These are phyloP conservation scores for Dysmachus trigonus DNA, from an alignment of 2,888 invertebrate genomes.

Conservation along the genomic window DNA sequence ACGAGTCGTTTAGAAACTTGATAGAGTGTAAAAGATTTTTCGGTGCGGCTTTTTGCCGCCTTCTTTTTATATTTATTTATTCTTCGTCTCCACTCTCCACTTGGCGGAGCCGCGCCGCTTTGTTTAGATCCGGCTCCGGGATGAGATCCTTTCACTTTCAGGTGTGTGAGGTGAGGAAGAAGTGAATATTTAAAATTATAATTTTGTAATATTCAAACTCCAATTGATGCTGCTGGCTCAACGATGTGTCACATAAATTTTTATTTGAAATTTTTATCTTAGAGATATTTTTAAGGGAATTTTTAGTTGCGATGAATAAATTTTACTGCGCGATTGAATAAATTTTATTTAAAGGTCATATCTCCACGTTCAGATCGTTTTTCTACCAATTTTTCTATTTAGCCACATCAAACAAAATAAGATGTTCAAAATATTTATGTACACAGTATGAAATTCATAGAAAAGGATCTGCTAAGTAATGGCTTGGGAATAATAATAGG, in stretches of 20 bases:
- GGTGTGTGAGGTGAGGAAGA: not conserved
- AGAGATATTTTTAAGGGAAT: not conserved
- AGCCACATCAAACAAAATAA: not conserved
- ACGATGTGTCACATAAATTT: not conserved
- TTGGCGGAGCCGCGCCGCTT: not conserved
- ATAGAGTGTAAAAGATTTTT: not conserved
- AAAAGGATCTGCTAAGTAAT: no score
- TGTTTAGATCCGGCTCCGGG: slow-evolving; percentile 35
- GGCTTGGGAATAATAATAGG: no score
- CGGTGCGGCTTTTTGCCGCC: not conserved
- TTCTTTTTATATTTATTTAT: not conserved
- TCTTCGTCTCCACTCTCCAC: not conserved
- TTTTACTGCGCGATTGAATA: not conserved
- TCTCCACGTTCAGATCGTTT: not conserved
- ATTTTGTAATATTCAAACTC: not conserved
- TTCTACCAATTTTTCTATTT: not conserved
- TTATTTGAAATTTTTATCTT: not conserved
- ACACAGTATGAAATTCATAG: no score
- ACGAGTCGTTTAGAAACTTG: slow-evolving; percentile 8
- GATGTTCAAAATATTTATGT: not conserved
- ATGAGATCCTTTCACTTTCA: slow-evolving; percentile 32
- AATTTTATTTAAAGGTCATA: not conserved
- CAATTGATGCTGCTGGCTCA: not conserved
- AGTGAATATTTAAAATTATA: not conserved
- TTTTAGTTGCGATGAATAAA: not conserved